These are phyloP conservation scores for Tryphoninae sp. DNA, from an alignment of 2,888 invertebrate genomes.

Conservation along the genomic window DNA sequence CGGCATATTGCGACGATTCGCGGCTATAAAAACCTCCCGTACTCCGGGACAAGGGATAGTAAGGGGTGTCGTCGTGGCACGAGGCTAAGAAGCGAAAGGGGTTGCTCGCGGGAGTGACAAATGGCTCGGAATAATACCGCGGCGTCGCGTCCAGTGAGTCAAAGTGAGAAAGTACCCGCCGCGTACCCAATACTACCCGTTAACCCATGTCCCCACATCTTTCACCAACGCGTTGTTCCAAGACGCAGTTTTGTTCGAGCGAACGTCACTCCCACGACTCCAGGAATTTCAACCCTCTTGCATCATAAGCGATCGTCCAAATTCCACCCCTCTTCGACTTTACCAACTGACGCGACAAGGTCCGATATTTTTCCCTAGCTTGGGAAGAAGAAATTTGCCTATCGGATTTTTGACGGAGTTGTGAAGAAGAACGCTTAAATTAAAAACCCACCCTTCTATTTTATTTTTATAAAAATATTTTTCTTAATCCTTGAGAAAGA, in stretches of 20 bases:
- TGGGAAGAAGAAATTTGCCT: neutral
- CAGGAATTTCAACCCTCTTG: neutral
- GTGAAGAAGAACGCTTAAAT: neutral
- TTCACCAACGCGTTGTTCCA: conserved; percentile 44
- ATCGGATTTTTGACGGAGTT: neutral
- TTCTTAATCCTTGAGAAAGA: neutral
- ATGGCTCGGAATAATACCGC: conserved; percentile 81
- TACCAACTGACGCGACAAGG: no score
- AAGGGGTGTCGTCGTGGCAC: conserved; percentile 55
- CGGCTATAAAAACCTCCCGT: conserved; percentile 79
- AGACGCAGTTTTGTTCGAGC: conserved; percentile 52
- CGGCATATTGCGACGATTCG: conserved; percentile 81
- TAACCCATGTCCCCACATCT: conserved; percentile 45
- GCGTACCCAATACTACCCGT: conserved; percentile 36
- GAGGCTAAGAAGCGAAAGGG: conserved; percentile 77
- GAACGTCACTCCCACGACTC: conserved; percentile 30
- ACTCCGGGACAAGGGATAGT: conserved; percentile 58
- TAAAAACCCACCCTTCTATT: neutral
- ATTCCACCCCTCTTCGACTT: conserved; percentile 6
- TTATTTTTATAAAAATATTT: neutral
- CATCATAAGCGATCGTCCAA: neutral
- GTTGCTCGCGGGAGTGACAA: conserved; percentile 79
- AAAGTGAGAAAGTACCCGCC: conserved; percentile 45
- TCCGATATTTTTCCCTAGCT: no score
- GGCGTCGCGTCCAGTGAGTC: conserved; percentile 58